These are phyloP conservation scores for Pristionchus mayeri DNA, from an alignment of 2,888 invertebrate species.

Conservation along the genomic window DNA sequence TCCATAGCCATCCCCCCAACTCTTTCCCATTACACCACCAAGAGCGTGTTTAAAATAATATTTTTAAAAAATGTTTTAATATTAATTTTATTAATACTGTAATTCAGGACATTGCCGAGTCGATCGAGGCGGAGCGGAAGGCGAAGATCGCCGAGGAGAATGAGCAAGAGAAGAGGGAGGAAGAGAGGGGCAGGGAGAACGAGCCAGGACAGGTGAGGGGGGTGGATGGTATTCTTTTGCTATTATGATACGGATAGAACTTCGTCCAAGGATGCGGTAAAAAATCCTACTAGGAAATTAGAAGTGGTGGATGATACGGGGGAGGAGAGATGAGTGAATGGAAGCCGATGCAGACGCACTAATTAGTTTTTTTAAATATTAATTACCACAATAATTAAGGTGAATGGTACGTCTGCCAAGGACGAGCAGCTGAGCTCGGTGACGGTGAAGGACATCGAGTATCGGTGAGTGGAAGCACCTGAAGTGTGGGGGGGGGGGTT, in stretches of 20 bases:
- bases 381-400: neutral
- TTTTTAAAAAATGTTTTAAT: neutral
- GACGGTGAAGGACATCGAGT: conserved; percentile 36
- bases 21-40: too few species aligned
- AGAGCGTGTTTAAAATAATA: neutral
- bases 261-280: too few species aligned
- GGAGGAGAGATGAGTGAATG: too few species aligned
- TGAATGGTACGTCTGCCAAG: neutral
- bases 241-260: too few species aligned
- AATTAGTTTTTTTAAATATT: neutral
- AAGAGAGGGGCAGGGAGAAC: conserved; percentile 37
- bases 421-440: conserved; percentile 43
- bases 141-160: conserved; percentile 54
- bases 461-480: conserved; percentile 15
- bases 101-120: conserved; percentile 55
- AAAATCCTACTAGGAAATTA: too few species aligned
- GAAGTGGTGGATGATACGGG: neutral
- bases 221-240: neutral
- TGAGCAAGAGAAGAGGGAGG: conserved; percentile 52
- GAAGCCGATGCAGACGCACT: too few species aligned
- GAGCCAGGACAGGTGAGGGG: neutral
- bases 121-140: conserved; percentile 51
- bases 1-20: too few species aligned
- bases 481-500: too few species aligned
- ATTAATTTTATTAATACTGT: neutral